phyloP scores from a whole-genome alignment of 2,797 vertebrate genomes.

The Acanthopagrus latus region DNA sequence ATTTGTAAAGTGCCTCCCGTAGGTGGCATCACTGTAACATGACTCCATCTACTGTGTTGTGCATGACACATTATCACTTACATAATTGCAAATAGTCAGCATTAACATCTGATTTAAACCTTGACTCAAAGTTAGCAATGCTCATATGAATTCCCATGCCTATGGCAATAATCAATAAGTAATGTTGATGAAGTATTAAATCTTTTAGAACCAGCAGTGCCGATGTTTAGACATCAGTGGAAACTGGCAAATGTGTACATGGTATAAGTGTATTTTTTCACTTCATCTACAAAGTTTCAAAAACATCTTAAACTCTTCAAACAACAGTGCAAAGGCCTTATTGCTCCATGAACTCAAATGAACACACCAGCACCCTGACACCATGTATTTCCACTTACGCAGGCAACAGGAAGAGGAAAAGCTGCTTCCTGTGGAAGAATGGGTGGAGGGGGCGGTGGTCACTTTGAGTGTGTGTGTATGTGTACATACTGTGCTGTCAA shows the following conservation, averaged over 20 bases:
- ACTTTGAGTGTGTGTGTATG: constrained; percentile 20
- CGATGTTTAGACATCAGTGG: not conserved
- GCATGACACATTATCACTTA: not conserved
- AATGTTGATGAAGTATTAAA: not conserved
- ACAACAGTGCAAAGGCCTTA: constrained; percentile 20
- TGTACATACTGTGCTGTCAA: constrained; percentile 3
- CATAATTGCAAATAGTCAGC: constrained; percentile 1
- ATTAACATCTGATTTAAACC: constrained; percentile 1
- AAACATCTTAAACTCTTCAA: not conserved
- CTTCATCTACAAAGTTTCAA: not conserved
- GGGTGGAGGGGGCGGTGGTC: constrained; percentile 70
- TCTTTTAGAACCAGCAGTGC: not conserved
- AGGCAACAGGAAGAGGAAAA: constrained; percentile 83
- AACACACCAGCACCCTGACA: constrained; percentile 31
- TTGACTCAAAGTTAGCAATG: not conserved
- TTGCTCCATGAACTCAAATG: constrained; percentile 1
- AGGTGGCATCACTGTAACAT: constrained; percentile 29
- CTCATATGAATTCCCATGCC: not conserved
- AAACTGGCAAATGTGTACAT: not conserved
- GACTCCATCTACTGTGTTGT: not conserved
- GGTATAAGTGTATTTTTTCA: constrained; percentile 18
- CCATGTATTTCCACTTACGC: constrained; percentile 61
- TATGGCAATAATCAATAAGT: not conserved
- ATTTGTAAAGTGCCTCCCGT: constrained; percentile 14
- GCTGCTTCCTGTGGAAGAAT: constrained; percentile 79